phyloP scores from a whole-genome alignment of 2,888 invertebrate species.

The Callosobruchus maculatus region DNA sequence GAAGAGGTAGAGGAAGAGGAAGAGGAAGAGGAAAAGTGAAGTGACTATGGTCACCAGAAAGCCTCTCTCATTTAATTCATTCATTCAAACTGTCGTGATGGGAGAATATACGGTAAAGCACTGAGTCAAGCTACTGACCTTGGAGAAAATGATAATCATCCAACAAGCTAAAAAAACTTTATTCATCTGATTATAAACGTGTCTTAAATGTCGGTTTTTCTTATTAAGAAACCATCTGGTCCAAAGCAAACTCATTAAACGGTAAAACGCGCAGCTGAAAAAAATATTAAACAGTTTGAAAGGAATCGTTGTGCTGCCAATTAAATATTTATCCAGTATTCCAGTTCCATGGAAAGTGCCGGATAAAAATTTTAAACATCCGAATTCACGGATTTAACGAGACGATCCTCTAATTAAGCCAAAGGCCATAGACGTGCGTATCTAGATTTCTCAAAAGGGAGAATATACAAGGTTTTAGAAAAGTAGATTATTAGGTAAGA shows the following conservation, averaged over 20 bases:
- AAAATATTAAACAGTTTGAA: background rate
- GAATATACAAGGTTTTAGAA: too few relatives aligned
- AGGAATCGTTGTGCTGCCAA: background rate
- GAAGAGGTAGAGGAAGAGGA: too few relatives aligned
- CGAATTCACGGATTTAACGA: background rate
- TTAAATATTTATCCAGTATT: background rate
- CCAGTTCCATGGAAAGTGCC: background rate
- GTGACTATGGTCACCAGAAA: too few relatives aligned
- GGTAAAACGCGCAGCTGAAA: background rate
- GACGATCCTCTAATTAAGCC: background rate
- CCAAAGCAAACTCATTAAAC: background rate
- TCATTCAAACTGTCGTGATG: too few relatives aligned
- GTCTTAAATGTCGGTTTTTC: background rate
- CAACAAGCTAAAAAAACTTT: too few relatives aligned
- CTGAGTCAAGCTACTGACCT: too few relatives aligned
- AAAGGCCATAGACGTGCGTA: background rate
- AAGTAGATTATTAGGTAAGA: too few relatives aligned
- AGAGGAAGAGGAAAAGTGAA: too few relatives aligned
- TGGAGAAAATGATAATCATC: too few relatives aligned
- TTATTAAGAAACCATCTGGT: background rate
- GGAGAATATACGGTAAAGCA: too few relatives aligned
- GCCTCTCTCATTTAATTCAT: too few relatives aligned
- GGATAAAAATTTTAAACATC: background rate
- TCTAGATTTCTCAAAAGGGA: background rate
- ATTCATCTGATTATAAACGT: too few relatives aligned